Evolutionary conservation across 2,797 vertebrate species (phyloP), one percentile per base, ranked within the genome.

Genomic region (Phrynocephalus vlangalii): DNA sequence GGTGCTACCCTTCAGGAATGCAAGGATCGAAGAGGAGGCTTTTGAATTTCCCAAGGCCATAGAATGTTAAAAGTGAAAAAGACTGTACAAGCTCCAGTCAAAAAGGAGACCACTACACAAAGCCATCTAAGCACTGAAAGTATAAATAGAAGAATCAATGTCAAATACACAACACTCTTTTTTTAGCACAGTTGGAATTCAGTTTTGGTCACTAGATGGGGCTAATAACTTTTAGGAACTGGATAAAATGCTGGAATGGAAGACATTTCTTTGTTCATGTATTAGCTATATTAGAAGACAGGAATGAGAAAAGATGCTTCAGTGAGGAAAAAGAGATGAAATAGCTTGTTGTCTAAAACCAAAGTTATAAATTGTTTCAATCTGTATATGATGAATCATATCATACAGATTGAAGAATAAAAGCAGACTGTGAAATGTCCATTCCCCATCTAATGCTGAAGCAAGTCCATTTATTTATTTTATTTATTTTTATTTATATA

Each of bases 161-260:
- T n/a, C 26, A 18, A 11, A 3, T 24, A 76, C 15, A 76, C 22
- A 24, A 10, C 6, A 9, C 22, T 66, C 83, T 84, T 38, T 44
- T 44, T 48, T 70, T 20, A 78, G 48, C 63, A 52, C 71, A 26
- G 4, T 20, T 38, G 67, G n/a, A 81, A 80, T 81, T 68, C 66
- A 48, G 13, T 38, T 82, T 60, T 70, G 50, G 28, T 82, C 89
- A 77, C 86, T 82, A 90, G 89, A 56, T 90, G 89, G 89, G n/a
- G 83, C 83, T 87, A 71, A 81, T 85, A 50, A 84, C 66, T 85
- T 44, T 87, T 72, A 82, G 44, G 33, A 85, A 70, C 77, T 15
- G 18, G 24, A 63, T 7, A 44, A 48, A 24, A 6, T 1, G 8
- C 6, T 52, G 28, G 2, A 20, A 11, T 28, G 56, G 5, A 63